phyloP scores from a whole-genome alignment of 2,888 invertebrate genomes.

The Caenorhabditis sp. region DNA sequence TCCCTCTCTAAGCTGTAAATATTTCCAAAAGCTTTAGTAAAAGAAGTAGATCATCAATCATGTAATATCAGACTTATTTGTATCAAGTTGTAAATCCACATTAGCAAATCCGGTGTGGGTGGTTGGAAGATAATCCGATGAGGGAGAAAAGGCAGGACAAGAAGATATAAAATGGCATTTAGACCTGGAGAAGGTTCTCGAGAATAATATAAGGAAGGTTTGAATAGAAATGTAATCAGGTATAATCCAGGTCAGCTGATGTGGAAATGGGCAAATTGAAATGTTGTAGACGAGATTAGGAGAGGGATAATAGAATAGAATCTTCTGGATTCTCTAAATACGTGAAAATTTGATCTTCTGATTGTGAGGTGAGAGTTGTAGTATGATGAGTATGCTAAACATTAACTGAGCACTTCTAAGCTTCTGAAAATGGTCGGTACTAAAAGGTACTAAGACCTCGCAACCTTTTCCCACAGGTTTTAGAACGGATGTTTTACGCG shows the following conservation, averaged over 20 bases:
- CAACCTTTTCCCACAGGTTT: too few species aligned
- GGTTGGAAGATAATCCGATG: constrained; percentile 35
- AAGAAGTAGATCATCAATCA: constrained; percentile 26
- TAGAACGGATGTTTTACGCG: too few species aligned
- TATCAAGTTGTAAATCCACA: constrained; percentile 29
- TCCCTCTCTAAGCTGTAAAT: constrained; percentile 1
- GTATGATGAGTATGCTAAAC: too few species aligned
- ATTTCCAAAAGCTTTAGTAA: not conserved
- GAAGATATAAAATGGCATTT: constrained; percentile 27
- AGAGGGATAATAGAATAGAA: not conserved
- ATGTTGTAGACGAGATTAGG: not conserved
- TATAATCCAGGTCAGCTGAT: constrained; percentile 19
- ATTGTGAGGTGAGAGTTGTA: too few species aligned
- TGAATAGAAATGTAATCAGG: constrained; percentile 17
- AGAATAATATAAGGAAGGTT: not conserved
- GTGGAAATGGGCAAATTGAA: constrained; percentile 5
- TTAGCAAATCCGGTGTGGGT: constrained; percentile 43
- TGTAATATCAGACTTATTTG: constrained; percentile 19
- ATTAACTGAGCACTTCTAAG: too few species aligned
- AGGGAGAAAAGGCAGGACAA: constrained; percentile 2
- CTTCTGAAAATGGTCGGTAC: too few species aligned
- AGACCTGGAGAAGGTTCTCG: not conserved
- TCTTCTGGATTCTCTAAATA: not conserved
- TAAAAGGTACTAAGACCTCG: too few species aligned
- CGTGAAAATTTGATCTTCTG: not conserved